A percentile compares a stretch with the other conserved stretches of the same genome.
Conservation (phyloP, 2,797 vertebrate genomes). For the Coendou prehensilis region DNA sequence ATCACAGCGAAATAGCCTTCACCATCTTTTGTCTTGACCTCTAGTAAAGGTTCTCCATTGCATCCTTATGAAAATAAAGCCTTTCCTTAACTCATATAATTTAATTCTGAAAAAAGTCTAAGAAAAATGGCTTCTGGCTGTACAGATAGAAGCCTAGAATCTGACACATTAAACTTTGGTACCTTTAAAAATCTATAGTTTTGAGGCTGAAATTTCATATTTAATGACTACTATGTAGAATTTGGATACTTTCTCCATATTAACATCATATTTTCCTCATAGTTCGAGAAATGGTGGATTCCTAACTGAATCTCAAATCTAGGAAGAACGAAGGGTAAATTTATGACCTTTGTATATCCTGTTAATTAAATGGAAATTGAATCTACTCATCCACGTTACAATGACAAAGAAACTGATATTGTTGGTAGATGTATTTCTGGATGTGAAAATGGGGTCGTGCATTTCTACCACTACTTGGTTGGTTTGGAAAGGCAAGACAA, state of each 20-base stretch:
- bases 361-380: conserved; percentile 17
- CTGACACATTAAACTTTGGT: conserved; percentile 57
- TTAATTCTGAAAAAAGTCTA: conserved; percentile 76
- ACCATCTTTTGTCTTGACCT: conserved; percentile 67
- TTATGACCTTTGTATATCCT: not conserved
- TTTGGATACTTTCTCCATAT: not conserved
- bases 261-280: conserved; percentile 12
- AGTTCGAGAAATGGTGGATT: not conserved
- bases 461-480: conserved; percentile 38
- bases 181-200: conserved; percentile 52
- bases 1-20: conserved; percentile 38
- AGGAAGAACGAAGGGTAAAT: not conserved
- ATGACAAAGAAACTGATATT: conserved; percentile 33
- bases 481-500: conserved; percentile 43
- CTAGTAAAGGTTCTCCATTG: conserved; percentile 79
- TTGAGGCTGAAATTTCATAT: conserved; percentile 10
- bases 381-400: not conserved
- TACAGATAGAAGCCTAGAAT: conserved; percentile 54
- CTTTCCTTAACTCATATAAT: conserved; percentile 77
- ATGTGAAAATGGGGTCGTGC: not conserved
- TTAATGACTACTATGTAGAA: not conserved
- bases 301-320: conserved; percentile 44
- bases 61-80: conserved; percentile 78
- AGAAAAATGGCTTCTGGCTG: conserved; percentile 85
- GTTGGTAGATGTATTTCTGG: not conserved